Conservation (phyloP, 2,113 vertebrate species). For the Pterophyllum scalare region DNA sequence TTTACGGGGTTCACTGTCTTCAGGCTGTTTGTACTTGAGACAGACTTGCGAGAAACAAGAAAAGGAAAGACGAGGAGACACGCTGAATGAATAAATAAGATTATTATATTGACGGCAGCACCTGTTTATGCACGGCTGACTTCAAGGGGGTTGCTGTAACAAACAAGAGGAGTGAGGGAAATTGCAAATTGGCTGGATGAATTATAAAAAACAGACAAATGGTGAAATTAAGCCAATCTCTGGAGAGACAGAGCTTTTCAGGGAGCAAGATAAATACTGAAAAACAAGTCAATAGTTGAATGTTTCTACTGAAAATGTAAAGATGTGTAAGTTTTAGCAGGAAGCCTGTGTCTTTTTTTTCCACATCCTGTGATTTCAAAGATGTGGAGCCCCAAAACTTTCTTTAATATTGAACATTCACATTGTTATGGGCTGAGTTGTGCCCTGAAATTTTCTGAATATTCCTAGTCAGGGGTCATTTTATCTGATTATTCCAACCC, state of each 20-base stretch:
- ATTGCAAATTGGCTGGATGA: constrained; percentile 46
- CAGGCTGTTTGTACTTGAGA: constrained; percentile 10
- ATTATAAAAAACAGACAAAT: neutral
- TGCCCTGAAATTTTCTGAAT: neutral
- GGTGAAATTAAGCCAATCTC: constrained; percentile 17
- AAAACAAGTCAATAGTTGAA: constrained; percentile 37
- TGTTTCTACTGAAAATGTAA: constrained; percentile 6
- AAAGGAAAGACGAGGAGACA: constrained; percentile 2
- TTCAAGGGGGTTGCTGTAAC: constrained; percentile 14
- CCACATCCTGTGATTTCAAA: neutral
- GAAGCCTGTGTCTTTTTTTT: neutral
- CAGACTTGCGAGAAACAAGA: constrained; percentile 1
- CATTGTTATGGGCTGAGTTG: no score
- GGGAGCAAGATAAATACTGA: constrained; percentile 1
- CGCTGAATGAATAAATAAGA: constrained; percentile 30
- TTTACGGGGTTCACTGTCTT: neutral
- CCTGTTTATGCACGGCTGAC: constrained; percentile 30
- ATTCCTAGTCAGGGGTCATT: no score
- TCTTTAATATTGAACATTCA: fast-evolving
- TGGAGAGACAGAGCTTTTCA: constrained; percentile 15
- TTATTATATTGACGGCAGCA: constrained; percentile 33
- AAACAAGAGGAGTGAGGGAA: constrained; percentile 10
- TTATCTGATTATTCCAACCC: no score
- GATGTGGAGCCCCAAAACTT: neutral
- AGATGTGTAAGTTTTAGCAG: neutral